Conservation (phyloP, 2,888 invertebrate genomes). For the Zele albiditarsus region DNA sequence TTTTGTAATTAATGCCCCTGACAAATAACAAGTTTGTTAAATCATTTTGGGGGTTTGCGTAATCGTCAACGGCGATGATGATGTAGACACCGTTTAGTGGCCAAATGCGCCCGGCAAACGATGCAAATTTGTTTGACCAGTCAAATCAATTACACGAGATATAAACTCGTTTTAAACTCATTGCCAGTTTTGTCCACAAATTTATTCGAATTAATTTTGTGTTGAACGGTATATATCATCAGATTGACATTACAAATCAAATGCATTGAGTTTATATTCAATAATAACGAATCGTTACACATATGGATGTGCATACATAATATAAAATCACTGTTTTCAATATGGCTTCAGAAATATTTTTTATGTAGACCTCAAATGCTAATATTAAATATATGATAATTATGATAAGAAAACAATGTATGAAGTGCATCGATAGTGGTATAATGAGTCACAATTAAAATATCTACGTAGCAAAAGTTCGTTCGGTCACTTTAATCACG, state of each 20-base stretch:
- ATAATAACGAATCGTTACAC: not conserved
- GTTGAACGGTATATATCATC: not conserved
- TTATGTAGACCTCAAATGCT: not conserved
- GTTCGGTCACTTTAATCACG: not conserved
- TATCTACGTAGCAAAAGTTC: not conserved
- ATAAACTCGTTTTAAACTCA: not conserved
- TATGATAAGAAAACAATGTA: not conserved
- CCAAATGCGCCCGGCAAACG: conserved; percentile 16
- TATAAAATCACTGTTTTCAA: too few species aligned
- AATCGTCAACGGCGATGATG: conserved; percentile 12
- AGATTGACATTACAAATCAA: too few species aligned
- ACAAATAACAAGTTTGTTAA: conserved; percentile 6
- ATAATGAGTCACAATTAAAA: not conserved
- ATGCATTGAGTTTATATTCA: not conserved
- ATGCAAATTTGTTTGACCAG: conserved; percentile 28
- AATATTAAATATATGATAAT: not conserved
- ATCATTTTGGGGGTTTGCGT: conserved; percentile 29
- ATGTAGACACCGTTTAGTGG: conserved; percentile 2
- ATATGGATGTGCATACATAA: not conserved
- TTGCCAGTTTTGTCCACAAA: not conserved
- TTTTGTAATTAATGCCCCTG: not conserved
- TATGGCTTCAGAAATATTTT: too few species aligned
- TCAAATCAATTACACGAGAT: conserved; percentile 19
- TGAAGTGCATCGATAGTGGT: too few species aligned
- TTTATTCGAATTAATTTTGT: conserved; percentile 32